These are phyloP conservation scores for Tragelaphus strepsiceros DNA, from an alignment of 2,113 vertebrate genomes.

Conservation along the genomic window DNA sequence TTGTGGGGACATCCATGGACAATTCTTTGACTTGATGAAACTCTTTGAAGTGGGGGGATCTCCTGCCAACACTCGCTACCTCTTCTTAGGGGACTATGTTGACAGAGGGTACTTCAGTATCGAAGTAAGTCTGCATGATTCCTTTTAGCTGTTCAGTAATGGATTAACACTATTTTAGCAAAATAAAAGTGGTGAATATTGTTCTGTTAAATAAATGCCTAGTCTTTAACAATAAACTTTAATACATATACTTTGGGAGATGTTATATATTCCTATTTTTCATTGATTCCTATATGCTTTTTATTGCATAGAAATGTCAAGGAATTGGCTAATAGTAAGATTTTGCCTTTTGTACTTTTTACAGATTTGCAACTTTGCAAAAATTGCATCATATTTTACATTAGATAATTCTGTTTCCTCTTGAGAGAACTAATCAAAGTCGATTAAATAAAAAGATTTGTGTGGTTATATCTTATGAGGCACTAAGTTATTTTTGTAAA, in stretches of 20 bases:
- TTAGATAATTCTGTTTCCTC: neutral
- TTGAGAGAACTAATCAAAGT: neutral
- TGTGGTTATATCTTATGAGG: neutral
- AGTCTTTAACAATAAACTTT: neutral
- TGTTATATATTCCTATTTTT: neutral
- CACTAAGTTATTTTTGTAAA: neutral
- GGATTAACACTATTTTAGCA: neutral
- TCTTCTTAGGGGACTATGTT: slow-evolving; percentile 98
- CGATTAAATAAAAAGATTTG: neutral
- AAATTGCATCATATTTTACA: neutral
- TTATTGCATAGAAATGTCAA: neutral
- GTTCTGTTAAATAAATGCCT: neutral
- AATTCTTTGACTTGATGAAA: slow-evolving; percentile 99
- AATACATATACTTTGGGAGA: neutral
- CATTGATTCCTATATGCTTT: neutral
- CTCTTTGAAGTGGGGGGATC: slow-evolving; percentile 99
- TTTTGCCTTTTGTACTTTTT: neutral
- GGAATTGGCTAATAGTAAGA: neutral
- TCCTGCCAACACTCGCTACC: slow-evolving; percentile 97
- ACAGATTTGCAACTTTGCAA: neutral
- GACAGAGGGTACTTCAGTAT: slow-evolving; percentile 99
- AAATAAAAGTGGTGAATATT: neutral
- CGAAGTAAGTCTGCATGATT: slow-evolving; percentile 88
- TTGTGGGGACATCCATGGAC: slow-evolving; percentile 98
- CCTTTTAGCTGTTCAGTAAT: neutral